phyloP scores from a whole-genome alignment of 1,140 invertebrate genomes.

The Dendrolimus punctatus region DNA sequence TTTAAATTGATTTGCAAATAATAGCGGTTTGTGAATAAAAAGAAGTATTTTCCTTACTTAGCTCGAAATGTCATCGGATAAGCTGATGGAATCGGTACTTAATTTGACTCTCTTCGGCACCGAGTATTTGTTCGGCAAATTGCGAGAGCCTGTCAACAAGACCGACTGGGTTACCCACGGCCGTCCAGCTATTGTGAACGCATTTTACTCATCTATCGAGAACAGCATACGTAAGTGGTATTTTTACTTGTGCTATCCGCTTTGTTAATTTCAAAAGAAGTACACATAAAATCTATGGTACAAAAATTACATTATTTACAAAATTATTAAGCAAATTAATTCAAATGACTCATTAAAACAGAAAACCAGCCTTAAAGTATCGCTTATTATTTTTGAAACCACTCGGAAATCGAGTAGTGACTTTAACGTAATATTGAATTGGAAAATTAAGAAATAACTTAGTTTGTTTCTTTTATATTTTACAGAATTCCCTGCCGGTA shows the following conservation, averaged over 20 bases:
- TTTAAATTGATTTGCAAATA: neutral
- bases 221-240: conserved; percentile 86
- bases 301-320: too few species aligned
- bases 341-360: too few species aligned
- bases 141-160: conserved; percentile 86
- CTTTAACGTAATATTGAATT: too few species aligned
- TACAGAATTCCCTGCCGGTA: conserved; percentile 89
- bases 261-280: too few species aligned
- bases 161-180: conserved; percentile 87
- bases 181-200: conserved; percentile 85
- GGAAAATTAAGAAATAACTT: neutral
- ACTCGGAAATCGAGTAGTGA: too few species aligned
- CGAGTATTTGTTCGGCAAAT: conserved; percentile 82
- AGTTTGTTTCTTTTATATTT: neutral
- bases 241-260: neutral
- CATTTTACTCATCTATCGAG: conserved; percentile 87
- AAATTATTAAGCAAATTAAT: too few species aligned
- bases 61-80: conserved; percentile 78
- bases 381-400: neutral
- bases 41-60: conserved; percentile 34
- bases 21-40: neutral
- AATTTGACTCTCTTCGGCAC: conserved; percentile 83
- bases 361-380: too few species aligned
- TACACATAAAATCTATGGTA: too few species aligned
- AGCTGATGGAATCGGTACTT: conserved; percentile 82